Percentiles rank a stretch among this genome's conserved stretches.
Evolutionary conservation across 1,140 invertebrate species (phyloP).

Genomic region (Oryctes rhinoceros): DNA sequence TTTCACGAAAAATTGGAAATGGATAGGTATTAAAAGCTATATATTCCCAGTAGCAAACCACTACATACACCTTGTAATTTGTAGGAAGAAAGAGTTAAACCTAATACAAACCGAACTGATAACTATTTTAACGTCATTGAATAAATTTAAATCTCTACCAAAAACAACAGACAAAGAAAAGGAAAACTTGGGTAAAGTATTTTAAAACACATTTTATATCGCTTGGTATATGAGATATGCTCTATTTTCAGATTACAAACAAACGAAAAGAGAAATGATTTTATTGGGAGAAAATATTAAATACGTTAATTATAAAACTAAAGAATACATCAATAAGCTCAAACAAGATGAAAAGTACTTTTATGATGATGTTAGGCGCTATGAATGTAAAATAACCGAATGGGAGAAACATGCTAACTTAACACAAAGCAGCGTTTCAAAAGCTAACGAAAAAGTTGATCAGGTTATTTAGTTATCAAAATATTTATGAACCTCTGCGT

Average conservation of each 20-base stretch:
- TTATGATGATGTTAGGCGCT: slow-evolving; percentile 53
- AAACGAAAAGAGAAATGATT: slow-evolving; percentile 60
- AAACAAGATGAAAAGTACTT: slow-evolving; percentile 56
- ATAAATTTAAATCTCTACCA: slow-evolving; percentile 55
- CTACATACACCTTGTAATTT: not conserved
- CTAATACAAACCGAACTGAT: slow-evolving; percentile 48
- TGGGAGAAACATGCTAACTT: slow-evolving; percentile 58
- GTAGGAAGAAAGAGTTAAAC: slow-evolving; percentile 4
- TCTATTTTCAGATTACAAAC: slow-evolving; percentile 60
- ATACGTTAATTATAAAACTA: slow-evolving; percentile 56
- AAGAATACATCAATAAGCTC: slow-evolving; percentile 53
- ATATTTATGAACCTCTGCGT: slow-evolving; percentile 20
- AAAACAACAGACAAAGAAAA: slow-evolving; percentile 42
- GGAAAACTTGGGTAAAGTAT: slow-evolving; percentile 46
- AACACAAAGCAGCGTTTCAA: slow-evolving; percentile 27
- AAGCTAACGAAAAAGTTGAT: not conserved
- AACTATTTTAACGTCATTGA: slow-evolving; percentile 52
- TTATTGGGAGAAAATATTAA: slow-evolving; percentile 60
- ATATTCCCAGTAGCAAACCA: not conserved
- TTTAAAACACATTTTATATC: slow-evolving; percentile 11
- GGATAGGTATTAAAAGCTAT: slow-evolving; percentile 28
- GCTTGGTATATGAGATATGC: not conserved
- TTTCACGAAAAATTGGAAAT: slow-evolving; percentile 19
- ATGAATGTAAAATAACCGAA: slow-evolving; percentile 48
- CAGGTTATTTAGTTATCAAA: not conserved